A percentile compares a stretch with the other conserved stretches of the same genome.
phyloP scores from a whole-genome alignment of 2,888 invertebrate genomes.

The Panopea generosa region DNA sequence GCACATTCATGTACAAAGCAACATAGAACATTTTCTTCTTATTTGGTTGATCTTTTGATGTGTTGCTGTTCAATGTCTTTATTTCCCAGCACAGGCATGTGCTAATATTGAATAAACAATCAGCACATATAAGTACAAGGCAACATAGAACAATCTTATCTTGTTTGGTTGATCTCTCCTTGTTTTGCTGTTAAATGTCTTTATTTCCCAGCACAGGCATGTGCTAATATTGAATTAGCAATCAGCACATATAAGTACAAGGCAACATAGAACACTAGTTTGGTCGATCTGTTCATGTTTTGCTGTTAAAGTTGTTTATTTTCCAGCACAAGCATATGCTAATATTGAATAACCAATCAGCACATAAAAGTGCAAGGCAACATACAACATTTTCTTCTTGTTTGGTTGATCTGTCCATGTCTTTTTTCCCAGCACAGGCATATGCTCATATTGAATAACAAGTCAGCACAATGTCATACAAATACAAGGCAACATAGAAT shows the following conservation, averaged over 20 bases:
- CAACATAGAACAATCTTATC: no score
- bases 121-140: no score
- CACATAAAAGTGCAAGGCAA: slow-evolving; percentile 33
- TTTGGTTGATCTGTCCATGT: no score
- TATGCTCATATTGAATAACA: slow-evolving; percentile 20
- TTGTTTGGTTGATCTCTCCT: no score
- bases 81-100: slow-evolving; percentile 9
- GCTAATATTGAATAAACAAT: no score
- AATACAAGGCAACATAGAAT: slow-evolving; percentile 19
- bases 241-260: slow-evolving; percentile 22
- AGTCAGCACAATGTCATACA: slow-evolving; percentile 24
- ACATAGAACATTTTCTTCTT: not conserved
- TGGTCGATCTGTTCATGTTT: not conserved
- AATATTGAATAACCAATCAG: slow-evolving; percentile 28
- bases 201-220: slow-evolving; percentile 30
- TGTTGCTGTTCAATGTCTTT: not conserved
- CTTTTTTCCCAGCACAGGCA: slow-evolving; percentile 28
- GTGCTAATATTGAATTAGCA: slow-evolving; percentile 17
- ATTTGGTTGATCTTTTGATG: not conserved
- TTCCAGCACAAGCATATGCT: slow-evolving; percentile 33
- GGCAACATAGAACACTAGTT: slow-evolving; percentile 6
- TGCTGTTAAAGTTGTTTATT: not conserved
- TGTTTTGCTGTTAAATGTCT: not conserved
- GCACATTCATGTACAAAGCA: slow-evolving; percentile 13
- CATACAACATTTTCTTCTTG: no score